Conservation (phyloP, 2,113 vertebrate species). For the Aptenodytes forsteri region DNA sequence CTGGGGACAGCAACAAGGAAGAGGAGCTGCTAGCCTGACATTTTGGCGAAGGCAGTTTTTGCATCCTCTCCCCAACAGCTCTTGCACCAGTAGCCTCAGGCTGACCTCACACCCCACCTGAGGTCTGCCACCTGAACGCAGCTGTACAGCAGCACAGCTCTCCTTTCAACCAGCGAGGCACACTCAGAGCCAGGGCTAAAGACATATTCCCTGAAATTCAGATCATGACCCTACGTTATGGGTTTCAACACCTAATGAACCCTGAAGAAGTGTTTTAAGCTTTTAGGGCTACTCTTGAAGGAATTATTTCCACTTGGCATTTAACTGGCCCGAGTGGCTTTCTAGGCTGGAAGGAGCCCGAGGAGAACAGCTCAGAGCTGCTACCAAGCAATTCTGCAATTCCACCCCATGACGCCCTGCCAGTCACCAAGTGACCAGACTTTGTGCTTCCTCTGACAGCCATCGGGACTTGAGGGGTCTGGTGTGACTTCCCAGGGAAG, state of each 20-base stretch:
- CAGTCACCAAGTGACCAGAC: accelerated
- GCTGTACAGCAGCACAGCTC: neutral
- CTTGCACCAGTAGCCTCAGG: neutral
- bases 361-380: neutral
- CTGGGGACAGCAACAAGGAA: neutral
- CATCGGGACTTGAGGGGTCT: neutral
- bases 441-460: accelerated
- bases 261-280: accelerated
- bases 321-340: neutral
- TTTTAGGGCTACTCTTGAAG: neutral
- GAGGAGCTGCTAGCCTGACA: neutral
- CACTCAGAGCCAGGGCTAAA: neutral
- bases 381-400: neutral
- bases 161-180: neutral
- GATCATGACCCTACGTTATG: neutral
- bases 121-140: neutral
- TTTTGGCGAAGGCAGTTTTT: neutral
- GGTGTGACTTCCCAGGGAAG: neutral
- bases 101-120: accelerated
- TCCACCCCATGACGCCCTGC: neutral
- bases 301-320: neutral
- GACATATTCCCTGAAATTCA: conserved; percentile 20
- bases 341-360: neutral
- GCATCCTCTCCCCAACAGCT: neutral
- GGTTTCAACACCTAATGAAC: neutral